Percentiles rank a stretch among this genome's conserved stretches.
phyloP scores from a whole-genome alignment of 2,797 vertebrate species.

The Neosilurus hyrtlii region DNA sequence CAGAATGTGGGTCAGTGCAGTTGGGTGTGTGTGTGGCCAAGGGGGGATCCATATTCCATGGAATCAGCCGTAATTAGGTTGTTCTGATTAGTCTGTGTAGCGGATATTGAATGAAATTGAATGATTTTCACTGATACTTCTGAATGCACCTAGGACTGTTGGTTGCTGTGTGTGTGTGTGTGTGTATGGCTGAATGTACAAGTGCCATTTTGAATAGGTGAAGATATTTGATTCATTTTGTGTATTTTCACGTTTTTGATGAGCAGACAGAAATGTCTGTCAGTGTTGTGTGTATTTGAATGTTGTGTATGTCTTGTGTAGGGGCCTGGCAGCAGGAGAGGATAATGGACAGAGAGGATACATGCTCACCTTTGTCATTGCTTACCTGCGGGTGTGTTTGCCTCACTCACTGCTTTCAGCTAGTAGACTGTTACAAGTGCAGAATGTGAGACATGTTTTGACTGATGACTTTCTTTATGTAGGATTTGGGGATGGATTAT shows the following conservation, averaged over 20 bases:
- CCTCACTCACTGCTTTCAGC: not conserved
- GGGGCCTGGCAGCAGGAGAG: conserved; percentile 97
- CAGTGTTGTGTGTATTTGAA: not conserved
- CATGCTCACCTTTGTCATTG: conserved; percentile 98
- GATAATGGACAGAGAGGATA: conserved; percentile 99
- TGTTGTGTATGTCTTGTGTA: conserved; percentile 70
- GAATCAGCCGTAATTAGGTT: conserved; percentile 67
- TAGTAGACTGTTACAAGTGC: not conserved
- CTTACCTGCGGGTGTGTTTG: conserved; percentile 93
- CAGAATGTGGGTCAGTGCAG: conserved; percentile 12
- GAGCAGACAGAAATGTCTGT: not conserved
- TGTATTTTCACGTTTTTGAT: not conserved
- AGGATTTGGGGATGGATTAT: conserved; percentile 97
- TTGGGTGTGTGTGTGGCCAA: conserved; percentile 1
- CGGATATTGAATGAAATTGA: conserved; percentile 72
- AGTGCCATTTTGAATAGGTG: not conserved
- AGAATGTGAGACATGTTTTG: not conserved
- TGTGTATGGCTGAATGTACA: not conserved
- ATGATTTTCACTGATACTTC: conserved; percentile 71
- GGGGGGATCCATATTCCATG: conserved; percentile 23
- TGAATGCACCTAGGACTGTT: not conserved
- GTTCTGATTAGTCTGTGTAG: conserved; percentile 74
- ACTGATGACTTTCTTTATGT: conserved; percentile 41
- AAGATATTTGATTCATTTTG: not conserved
- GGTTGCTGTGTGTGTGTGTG: conserved; percentile 29